Evolutionary conservation across 30 jellyfish, hydroid and myxozoan species (phyloP).

Genomic region (Chironex yamaguchii): DNA sequence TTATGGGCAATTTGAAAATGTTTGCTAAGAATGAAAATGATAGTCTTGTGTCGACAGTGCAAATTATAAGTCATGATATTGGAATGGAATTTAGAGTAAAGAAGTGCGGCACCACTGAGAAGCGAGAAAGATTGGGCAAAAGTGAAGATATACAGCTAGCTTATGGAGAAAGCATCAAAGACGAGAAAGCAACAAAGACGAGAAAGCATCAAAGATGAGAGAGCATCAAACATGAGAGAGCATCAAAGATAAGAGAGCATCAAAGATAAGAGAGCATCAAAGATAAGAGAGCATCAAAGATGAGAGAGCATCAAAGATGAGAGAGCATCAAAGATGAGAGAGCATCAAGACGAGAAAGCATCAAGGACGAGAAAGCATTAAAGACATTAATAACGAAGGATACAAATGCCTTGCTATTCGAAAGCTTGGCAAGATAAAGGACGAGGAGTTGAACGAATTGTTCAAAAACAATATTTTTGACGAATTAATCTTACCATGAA

Average conservation of each 20-base stretch:
- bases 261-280: no score
- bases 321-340: no score
- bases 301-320: no score
- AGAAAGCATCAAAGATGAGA: no score
- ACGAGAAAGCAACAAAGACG: no score
- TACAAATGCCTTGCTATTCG: background rate
- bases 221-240: no score
- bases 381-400: background rate
- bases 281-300: no score
- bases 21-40: background rate
- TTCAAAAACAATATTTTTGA: background rate
- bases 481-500: background rate
- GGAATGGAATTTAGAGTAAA: background rate
- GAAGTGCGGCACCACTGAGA: background rate
- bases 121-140: background rate
- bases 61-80: background rate
- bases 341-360: no score
- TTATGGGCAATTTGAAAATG: background rate
- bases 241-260: no score
- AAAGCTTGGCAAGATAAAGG: background rate
- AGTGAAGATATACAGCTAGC: background rate
- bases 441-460: background rate
- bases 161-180: background rate
- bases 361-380: background rate
- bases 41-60: background rate